These are phyloP conservation scores for Stenurella melanura DNA, from an alignment of 2,888 invertebrate species.

Conservation along the genomic window DNA sequence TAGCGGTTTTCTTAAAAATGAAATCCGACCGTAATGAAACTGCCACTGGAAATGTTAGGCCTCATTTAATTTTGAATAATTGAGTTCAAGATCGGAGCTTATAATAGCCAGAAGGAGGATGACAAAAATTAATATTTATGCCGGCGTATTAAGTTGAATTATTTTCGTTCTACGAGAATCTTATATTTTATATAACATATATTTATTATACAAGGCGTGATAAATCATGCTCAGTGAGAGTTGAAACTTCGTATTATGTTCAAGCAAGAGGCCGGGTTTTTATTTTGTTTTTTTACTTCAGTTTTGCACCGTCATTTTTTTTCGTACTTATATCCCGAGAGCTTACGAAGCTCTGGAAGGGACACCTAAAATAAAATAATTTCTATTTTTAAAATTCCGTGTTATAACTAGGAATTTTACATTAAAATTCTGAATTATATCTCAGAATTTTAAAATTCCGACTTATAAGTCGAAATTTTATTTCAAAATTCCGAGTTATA, in stretches of 20 bases:
- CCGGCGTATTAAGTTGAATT: slow-evolving; percentile 45
- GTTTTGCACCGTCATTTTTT: too few species aligned
- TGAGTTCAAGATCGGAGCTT: slow-evolving; percentile 44
- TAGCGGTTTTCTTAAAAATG: slow-evolving; percentile 52
- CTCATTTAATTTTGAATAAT: slow-evolving; percentile 57
- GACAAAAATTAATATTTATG: slow-evolving; percentile 53
- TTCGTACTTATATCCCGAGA: too few species aligned
- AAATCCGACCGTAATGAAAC: slow-evolving; percentile 53
- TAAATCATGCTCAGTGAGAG: slow-evolving; percentile 38
- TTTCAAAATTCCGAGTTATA: too few species aligned
- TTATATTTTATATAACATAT: slow-evolving; percentile 48
- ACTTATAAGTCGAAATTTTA: too few species aligned
- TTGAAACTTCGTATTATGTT: not conserved
- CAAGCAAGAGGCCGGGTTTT: not conserved
- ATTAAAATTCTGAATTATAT: too few species aligned
- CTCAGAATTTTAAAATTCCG: too few species aligned
- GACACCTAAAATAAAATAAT: too few species aligned
- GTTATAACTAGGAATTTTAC: too few species aligned
- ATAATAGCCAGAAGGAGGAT: slow-evolving; percentile 25
- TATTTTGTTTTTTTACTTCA: not conserved
- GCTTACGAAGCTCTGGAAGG: too few species aligned
- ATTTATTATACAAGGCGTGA: slow-evolving; percentile 47
- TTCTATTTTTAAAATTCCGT: too few species aligned
- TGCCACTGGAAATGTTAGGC: slow-evolving; percentile 54
- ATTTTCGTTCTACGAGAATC: slow-evolving; percentile 38